phyloP scores from a whole-genome alignment of 2,888 invertebrate species.

The Macrosoma leucophasiata region DNA sequence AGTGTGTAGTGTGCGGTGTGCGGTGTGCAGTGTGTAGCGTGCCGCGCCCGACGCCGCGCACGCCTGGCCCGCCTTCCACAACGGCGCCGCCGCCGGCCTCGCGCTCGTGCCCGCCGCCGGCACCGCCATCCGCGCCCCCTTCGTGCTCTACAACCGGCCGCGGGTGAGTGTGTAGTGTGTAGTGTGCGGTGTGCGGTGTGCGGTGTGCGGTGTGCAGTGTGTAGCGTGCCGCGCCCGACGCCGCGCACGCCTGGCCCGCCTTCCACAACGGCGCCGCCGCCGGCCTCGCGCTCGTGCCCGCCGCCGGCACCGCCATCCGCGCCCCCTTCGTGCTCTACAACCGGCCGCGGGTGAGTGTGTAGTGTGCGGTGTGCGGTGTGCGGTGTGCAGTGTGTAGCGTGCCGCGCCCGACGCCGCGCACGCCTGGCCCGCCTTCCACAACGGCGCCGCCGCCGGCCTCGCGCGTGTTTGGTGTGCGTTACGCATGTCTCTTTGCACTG shows the following conservation, averaged over 20 bases:
- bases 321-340: constrained; percentile 96
- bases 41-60: no score
- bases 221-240: no score
- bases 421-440: constrained; percentile 98
- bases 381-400: no score
- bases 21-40: no score
- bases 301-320: constrained; percentile 84
- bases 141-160: constrained; percentile 95
- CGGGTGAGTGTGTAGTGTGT: constrained; percentile 75
- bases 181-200: no score
- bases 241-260: no score
- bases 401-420: no score
- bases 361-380: no score
- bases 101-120: constrained; percentile 82
- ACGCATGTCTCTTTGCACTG: no score
- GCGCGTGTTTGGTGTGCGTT: no score
- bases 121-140: constrained; percentile 88
- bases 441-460: constrained; percentile 94
- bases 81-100: constrained; percentile 94
- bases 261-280: constrained; percentile 98
- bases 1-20: no score
- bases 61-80: constrained; percentile 98
- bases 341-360: constrained; percentile 81
- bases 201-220: no score
- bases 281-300: constrained; percentile 85